Evolutionary conservation across 2,888 invertebrate species (phyloP), one percentile per base, ranked within the genome.

Genomic region (Flexamia atlantica): DNA sequence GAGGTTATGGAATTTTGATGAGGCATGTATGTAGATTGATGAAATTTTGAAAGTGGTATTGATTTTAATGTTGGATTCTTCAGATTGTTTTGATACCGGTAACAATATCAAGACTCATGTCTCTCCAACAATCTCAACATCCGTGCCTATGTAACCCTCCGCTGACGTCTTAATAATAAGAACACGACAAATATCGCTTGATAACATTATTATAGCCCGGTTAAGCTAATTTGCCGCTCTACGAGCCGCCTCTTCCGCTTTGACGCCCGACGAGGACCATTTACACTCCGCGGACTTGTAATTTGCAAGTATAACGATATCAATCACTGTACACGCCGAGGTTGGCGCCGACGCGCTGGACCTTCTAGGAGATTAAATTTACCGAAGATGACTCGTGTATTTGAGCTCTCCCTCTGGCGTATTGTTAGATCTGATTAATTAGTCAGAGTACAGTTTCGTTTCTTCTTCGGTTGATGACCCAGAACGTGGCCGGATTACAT

Each of bases 301-400:
- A 64, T 64, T 64, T 64, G 64, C 64, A 64, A 64, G 64, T 64
- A 64, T 64, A 64, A 64, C 64, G 64, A 64, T 64, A 64, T 64
- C 64, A 64, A 64, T 64, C 64, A 57, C 23, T 5, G 3, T 14
- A 30, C 64, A 5, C 14, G 46, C 5, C 28, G n/a, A 2, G 2
- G 64, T 30, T 23, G 64, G 64, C 28, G 64, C 64, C 64, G 28
- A 28, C 28, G 64, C 64, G 53, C 53, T 46, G 53, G 23, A 2
- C n/a, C 53, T 2, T 23, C 23, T 5, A 53, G 20, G 14, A 53
- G 68, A 30, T 30, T 30, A 30, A 68, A 68, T 68, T 30, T 68
- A 68, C 68, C 40, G 23, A 36, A 20, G 72, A 72, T 72, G 72
- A 72, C 72, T 36, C 68, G 72, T 2, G 72, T 14, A 20, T 72